These are phyloP conservation scores for Noctua comes DNA, from an alignment of 2,888 invertebrate species.

Conservation along the genomic window DNA sequence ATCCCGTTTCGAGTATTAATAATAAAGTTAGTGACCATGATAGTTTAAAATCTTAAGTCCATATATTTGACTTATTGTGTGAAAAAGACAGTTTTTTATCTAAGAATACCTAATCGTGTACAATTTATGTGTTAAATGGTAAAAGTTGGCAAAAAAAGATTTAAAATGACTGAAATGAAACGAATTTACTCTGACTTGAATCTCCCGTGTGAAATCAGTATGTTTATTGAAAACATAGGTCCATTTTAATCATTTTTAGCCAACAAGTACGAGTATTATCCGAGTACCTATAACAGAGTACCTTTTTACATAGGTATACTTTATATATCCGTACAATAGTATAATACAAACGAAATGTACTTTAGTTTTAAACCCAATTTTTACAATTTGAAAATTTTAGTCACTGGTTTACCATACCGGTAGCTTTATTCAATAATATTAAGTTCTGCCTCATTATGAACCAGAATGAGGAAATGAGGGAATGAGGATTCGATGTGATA, in stretches of 20 bases:
- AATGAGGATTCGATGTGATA: neutral
- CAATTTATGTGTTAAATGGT: conserved; percentile 18
- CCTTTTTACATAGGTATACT: conserved; percentile 27
- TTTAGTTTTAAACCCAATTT: conserved; percentile 15
- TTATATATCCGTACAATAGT: conserved; percentile 28
- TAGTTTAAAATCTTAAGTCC: no score
- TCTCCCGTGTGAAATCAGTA: neutral
- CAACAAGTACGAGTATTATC: conserved; percentile 38
- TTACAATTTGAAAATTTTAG: neutral
- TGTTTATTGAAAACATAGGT: neutral
- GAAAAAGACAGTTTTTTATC: neutral
- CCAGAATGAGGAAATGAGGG: no score
- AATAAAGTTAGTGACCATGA: no score
- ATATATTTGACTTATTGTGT: conserved; percentile 3
- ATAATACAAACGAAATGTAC: conserved; percentile 29
- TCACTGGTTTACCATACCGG: neutral
- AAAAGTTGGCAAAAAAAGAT: conserved; percentile 2
- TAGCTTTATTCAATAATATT: neutral
- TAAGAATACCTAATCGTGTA: neutral
- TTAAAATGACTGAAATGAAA: neutral
- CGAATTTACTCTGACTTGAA: neutral
- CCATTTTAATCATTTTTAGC: conserved; percentile 5
- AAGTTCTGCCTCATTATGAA: neutral
- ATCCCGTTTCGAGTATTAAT: no score
- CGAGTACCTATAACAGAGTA: conserved; percentile 39